Percentiles rank a stretch among this genome's conserved stretches.
Conservation (phyloP, 2,113 vertebrate genomes). For the Hylia prasina region DNA sequence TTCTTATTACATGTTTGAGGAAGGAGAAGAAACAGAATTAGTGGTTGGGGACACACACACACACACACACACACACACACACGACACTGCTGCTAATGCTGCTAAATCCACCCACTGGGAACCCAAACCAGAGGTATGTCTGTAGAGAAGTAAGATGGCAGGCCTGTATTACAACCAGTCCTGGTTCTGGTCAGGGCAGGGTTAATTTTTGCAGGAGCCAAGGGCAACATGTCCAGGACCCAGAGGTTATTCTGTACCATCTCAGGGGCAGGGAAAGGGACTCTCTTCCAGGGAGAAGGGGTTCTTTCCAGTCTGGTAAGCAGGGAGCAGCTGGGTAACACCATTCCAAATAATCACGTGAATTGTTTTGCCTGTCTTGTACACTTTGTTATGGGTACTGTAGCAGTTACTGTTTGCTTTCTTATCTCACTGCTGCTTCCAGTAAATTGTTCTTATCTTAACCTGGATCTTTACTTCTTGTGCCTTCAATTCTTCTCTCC, state of each 20-base stretch:
- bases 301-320: background rate
- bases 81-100: too few species aligned
- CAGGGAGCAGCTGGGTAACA: background rate
- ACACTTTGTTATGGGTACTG: background rate
- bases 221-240: background rate
- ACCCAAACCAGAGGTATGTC: background rate
- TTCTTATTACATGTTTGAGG: background rate
- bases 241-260: background rate
- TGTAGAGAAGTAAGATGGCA: background rate
- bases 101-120: background rate
- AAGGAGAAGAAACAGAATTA: background rate
- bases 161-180: background rate
- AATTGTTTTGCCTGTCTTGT: background rate
- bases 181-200: background rate
- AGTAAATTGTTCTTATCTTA: background rate
- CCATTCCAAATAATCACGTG: background rate
- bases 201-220: background rate
- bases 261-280: background rate
- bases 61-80: too few species aligned
- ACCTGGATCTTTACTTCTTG: background rate
- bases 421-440: background rate
- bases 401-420: background rate
- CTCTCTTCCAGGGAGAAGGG: background rate
- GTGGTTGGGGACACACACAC: too few species aligned
- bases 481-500: background rate